Conservation (phyloP, 2,888 invertebrate genomes). For the Drosophila flavopinicola region DNA sequence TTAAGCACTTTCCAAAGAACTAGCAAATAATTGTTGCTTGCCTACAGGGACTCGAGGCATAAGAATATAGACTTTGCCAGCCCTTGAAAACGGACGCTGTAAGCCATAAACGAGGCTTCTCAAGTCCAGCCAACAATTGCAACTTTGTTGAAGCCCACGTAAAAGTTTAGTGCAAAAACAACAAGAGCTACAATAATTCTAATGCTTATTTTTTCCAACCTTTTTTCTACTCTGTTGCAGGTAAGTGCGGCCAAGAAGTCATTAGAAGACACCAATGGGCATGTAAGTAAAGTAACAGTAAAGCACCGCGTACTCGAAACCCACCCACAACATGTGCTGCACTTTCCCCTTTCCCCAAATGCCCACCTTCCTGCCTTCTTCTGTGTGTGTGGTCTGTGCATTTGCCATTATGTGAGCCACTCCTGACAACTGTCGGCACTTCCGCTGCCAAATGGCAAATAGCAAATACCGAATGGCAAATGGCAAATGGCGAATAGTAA, state of each 20-base stretch:
- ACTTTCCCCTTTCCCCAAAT: not conserved
- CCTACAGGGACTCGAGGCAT: constrained; percentile 13
- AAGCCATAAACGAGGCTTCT: not conserved
- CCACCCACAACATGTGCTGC: constrained; percentile 47
- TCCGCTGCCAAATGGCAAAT: constrained; percentile 62
- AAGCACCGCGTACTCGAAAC: constrained; percentile 14
- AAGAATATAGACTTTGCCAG: constrained; percentile 55
- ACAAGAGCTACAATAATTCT: constrained; percentile 54
- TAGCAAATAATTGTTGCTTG: constrained; percentile 41
- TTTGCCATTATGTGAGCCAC: constrained; percentile 57
- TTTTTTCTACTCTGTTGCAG: constrained; percentile 54
- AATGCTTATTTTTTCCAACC: constrained; percentile 25
- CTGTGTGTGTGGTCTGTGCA: constrained; percentile 47
- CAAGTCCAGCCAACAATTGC: constrained; percentile 29
- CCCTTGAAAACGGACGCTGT: constrained; percentile 37
- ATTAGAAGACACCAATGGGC: constrained; percentile 54
- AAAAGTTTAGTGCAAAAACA: constrained; percentile 33
- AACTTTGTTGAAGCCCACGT: constrained; percentile 56
- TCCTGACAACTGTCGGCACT: constrained; percentile 73
- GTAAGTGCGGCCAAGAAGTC: constrained; percentile 56
- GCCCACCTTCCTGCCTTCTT: not conserved
- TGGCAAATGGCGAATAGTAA: constrained; percentile 8
- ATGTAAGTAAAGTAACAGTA: constrained; percentile 67
- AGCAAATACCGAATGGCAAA: constrained; percentile 5
- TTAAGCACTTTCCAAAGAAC: constrained; percentile 42